These are phyloP conservation scores for Aradophagus sp. DNA, from an alignment of 1,140 invertebrate species.

Conservation along the genomic window DNA sequence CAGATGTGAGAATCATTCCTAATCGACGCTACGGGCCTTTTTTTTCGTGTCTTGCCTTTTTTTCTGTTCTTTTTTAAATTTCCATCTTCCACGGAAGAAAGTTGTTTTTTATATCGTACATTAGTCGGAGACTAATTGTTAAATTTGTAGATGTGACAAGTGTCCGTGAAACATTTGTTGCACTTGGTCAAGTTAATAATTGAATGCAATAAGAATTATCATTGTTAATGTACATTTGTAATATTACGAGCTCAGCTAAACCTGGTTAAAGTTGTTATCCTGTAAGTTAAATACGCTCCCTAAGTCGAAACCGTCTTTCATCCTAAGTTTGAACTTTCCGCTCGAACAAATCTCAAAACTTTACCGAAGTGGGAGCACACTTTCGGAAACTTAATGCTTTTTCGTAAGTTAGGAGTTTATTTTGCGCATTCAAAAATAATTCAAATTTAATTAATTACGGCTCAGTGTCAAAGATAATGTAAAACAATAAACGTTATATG, in stretches of 20 bases:
- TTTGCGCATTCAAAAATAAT: slow-evolving; percentile 29
- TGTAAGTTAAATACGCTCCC: slow-evolving; percentile 42
- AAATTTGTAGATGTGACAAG: slow-evolving; percentile 9
- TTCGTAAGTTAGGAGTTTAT: slow-evolving; percentile 21
- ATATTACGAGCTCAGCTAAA: slow-evolving; percentile 39
- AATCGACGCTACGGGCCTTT: too few species aligned
- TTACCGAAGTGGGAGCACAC: slow-evolving; percentile 12
- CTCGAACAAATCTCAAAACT: slow-evolving; percentile 49
- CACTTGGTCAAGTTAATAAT: slow-evolving; percentile 23
- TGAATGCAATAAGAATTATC: slow-evolving; percentile 34
- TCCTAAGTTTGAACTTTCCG: slow-evolving; percentile 44
- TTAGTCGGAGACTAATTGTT: slow-evolving; percentile 5
- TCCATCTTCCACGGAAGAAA: too few species aligned
- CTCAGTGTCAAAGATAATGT: background rate
- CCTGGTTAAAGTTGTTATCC: slow-evolving; percentile 44
- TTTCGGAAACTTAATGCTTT: slow-evolving; percentile 27
- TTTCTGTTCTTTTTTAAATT: too few species aligned
- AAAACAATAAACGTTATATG: slow-evolving; percentile 4
- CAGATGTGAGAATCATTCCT: slow-evolving; percentile 2
- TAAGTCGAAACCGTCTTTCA: slow-evolving; percentile 48
- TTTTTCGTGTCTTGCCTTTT: too few species aligned
- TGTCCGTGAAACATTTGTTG: slow-evolving; percentile 5
- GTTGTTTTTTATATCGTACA: background rate
- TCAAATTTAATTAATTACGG: slow-evolving; percentile 22
- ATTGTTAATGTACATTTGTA: slow-evolving; percentile 35